These are phyloP conservation scores for Chelidonichthys spinosus DNA, from an alignment of 2,797 vertebrate species.

Conservation along the genomic window DNA sequence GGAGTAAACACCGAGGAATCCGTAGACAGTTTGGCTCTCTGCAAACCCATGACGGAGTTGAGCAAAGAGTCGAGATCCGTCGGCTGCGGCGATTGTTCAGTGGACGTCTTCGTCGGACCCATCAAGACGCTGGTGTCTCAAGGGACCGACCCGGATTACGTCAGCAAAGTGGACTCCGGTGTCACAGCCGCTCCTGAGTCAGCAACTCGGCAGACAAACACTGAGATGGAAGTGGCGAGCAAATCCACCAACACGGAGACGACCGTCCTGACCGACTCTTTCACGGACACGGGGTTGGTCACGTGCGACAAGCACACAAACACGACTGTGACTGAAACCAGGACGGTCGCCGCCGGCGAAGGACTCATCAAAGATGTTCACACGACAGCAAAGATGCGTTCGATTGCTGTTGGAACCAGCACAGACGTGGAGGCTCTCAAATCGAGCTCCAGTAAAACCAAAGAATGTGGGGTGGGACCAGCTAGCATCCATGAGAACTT, in stretches of 20 bases:
- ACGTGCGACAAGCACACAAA: constrained; percentile 89
- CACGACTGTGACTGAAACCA: constrained; percentile 83
- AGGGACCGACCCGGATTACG: constrained; percentile 81
- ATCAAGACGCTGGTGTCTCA: constrained; percentile 79
- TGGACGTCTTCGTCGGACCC: constrained; percentile 83
- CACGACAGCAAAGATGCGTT: constrained; percentile 84
- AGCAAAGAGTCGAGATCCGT: constrained; percentile 82
- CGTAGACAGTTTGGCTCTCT: constrained; percentile 47
- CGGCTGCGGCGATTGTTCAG: constrained; percentile 91
- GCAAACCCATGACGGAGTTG: constrained; percentile 43
- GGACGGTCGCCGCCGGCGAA: constrained; percentile 91
- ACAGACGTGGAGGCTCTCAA: constrained; percentile 73
- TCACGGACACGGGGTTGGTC: constrained; percentile 83
- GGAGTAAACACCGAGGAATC: constrained; percentile 88
- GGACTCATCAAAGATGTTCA: constrained; percentile 91
- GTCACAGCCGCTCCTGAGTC: constrained; percentile 86
- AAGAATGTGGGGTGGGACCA: constrained; percentile 91
- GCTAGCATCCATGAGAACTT: constrained; percentile 91
- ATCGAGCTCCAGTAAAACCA: constrained; percentile 85
- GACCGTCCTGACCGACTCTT: constrained; percentile 78
- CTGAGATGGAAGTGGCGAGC: constrained; percentile 74
- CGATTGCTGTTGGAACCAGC: constrained; percentile 90
- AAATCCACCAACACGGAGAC: constrained; percentile 87
- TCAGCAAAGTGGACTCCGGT: constrained; percentile 79
- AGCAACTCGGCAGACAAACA: constrained; percentile 86